These are phyloP conservation scores for Diprion similis DNA, from an alignment of 1,140 invertebrate genomes.

Conservation along the genomic window DNA sequence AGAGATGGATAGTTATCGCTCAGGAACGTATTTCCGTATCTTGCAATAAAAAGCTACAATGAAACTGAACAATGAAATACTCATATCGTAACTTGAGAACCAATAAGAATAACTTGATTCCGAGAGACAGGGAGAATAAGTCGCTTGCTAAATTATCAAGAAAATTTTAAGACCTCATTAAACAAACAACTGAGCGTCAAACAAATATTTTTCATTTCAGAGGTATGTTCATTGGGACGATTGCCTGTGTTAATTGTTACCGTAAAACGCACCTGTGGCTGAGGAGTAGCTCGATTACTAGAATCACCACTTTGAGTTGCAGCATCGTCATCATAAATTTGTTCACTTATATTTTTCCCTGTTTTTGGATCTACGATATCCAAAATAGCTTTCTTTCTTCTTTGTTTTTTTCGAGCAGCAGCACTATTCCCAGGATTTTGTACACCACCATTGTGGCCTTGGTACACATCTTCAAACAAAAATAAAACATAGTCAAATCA, in stretches of 20 bases:
- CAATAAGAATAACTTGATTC: too few species aligned
- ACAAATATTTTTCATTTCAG: neutral
- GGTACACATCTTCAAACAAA: conserved; percentile 45
- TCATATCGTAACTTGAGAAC: too few species aligned
- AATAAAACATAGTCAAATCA: neutral
- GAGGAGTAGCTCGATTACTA: conserved; percentile 46
- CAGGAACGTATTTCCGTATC: too few species aligned
- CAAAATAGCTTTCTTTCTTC: conserved; percentile 43
- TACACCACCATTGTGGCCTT: conserved; percentile 45
- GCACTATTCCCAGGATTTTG: conserved; percentile 37
- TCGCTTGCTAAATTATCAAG: too few species aligned
- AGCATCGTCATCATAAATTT: conserved; percentile 42
- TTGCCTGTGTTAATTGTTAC: conserved; percentile 11
- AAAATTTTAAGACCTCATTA: too few species aligned
- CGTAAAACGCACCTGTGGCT: conserved; percentile 44
- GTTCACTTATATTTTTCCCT: conserved; percentile 50
- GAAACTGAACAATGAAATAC: too few species aligned
- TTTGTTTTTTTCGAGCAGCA: conserved; percentile 39
- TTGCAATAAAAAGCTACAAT: too few species aligned
- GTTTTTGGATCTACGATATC: conserved; percentile 56
- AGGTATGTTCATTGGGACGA: neutral
- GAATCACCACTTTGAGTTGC: conserved; percentile 40
- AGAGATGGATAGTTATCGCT: too few species aligned
- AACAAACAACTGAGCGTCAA: too few species aligned
- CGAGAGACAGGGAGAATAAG: too few species aligned